Percentiles rank a stretch among this genome's conserved stretches.
Evolutionary conservation across 2,113 vertebrate genomes (phyloP).

Genomic region (Corynorhinus townsendii): DNA sequence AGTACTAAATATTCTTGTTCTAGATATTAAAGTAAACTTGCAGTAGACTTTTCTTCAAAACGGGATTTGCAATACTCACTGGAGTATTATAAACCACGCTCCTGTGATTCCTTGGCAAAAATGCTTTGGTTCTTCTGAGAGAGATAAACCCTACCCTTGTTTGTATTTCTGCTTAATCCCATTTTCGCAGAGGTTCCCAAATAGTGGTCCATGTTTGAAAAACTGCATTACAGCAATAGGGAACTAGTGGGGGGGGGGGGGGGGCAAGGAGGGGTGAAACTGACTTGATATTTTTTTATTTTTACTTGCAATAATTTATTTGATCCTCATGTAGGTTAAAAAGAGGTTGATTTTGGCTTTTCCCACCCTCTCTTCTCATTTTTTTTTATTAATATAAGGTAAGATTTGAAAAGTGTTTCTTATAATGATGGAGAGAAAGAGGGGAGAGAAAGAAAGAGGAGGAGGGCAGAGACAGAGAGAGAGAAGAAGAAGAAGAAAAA

Average conservation of each 20-base stretch:
- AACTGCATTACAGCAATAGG: neutral
- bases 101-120: neutral
- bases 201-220: neutral
- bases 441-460: no score
- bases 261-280: neutral
- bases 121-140: neutral
- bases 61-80: neutral
- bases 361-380: neutral
- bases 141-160: neutral
- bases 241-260: neutral
- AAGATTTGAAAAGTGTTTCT: neutral
- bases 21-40: neutral
- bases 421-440: neutral
- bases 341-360: neutral
- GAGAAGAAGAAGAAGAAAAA: no score
- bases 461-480: no score
- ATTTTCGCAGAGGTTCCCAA: neutral
- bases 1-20: neutral
- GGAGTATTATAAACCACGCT: neutral
- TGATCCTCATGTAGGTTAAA: neutral
- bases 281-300: neutral
- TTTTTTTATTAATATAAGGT: constrained; percentile 3
- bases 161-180: neutral
- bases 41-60: neutral
- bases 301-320: neutral